Evolutionary conservation across 2,888 invertebrate genomes (phyloP).

Genomic region (Syrista parreyssii): DNA sequence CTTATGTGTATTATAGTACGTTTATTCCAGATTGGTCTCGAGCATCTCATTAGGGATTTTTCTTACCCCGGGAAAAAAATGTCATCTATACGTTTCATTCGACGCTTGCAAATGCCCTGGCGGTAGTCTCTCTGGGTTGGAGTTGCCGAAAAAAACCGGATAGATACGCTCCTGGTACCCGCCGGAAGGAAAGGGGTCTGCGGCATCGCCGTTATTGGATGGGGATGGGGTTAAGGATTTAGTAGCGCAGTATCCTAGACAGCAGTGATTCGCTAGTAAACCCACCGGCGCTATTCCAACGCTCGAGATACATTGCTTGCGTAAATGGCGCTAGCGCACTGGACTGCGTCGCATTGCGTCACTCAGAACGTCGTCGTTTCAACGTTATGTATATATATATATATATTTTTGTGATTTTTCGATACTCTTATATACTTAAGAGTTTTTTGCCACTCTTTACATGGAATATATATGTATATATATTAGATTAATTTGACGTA

Average conservation of each 20-base stretch:
- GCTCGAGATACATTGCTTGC: constrained; percentile 23
- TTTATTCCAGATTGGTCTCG: no score
- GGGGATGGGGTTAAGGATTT: constrained; percentile 27
- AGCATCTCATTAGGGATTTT: no score
- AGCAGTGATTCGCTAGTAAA: constrained; percentile 33
- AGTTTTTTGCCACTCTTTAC: no score
- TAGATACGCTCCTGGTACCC: constrained; percentile 23
- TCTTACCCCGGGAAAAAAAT: background rate
- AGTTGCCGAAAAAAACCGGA: constrained; percentile 18
- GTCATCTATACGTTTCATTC: background rate
- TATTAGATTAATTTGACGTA: no score
- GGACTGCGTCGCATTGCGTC: constrained; percentile 22
- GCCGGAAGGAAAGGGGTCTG: constrained; percentile 29
- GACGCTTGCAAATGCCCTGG: background rate
- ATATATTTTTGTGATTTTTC: no score
- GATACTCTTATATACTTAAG: no score
- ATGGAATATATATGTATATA: no score
- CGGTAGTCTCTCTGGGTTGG: background rate
- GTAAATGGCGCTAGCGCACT: constrained; percentile 16
- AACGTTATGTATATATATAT: background rate
- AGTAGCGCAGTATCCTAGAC: constrained; percentile 34
- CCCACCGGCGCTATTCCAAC: constrained; percentile 24
- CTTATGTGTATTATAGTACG: no score
- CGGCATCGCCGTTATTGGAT: constrained; percentile 17
- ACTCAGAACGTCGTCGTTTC: constrained; percentile 13